phyloP scores from a whole-genome alignment of 2,797 vertebrate species.

The Anguilla megastoma region DNA sequence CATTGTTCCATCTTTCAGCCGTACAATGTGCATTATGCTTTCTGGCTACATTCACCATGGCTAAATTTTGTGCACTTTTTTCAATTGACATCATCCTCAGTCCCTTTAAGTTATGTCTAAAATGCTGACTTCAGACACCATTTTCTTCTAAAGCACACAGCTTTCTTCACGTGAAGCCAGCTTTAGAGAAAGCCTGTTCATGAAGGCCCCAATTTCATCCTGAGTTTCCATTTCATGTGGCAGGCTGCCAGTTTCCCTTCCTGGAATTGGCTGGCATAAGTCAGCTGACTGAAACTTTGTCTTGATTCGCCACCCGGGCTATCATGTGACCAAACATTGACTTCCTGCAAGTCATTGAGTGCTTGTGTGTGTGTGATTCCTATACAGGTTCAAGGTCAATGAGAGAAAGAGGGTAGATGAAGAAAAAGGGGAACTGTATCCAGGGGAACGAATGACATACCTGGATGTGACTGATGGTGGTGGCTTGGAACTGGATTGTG shows the following conservation, averaged over 20 bases:
- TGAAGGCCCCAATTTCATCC: background rate
- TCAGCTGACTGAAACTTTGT: slow-evolving; percentile 4
- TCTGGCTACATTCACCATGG: no score
- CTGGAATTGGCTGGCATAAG: background rate
- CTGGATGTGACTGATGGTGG: background rate
- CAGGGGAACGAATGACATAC: background rate
- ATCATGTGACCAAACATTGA: slow-evolving; percentile 25
- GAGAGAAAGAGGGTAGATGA: background rate
- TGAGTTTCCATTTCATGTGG: background rate
- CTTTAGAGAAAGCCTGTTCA: background rate
- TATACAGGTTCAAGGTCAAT: slow-evolving; percentile 22
- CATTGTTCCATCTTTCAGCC: background rate
- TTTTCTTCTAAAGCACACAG: background rate
- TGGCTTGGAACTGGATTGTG: background rate
- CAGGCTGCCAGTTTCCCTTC: background rate
- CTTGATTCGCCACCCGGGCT: slow-evolving; percentile 8
- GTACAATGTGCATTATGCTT: background rate
- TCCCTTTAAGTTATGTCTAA: background rate
- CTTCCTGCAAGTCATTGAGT: slow-evolving; percentile 4
- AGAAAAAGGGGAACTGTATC: no score
- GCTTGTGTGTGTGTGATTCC: background rate
- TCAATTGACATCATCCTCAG: background rate
- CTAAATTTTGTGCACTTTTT: background rate
- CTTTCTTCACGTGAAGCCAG: background rate
- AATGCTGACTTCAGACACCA: background rate